Conservation (phyloP, 2,113 vertebrate species). For the Aleadryas rufinucha region DNA sequence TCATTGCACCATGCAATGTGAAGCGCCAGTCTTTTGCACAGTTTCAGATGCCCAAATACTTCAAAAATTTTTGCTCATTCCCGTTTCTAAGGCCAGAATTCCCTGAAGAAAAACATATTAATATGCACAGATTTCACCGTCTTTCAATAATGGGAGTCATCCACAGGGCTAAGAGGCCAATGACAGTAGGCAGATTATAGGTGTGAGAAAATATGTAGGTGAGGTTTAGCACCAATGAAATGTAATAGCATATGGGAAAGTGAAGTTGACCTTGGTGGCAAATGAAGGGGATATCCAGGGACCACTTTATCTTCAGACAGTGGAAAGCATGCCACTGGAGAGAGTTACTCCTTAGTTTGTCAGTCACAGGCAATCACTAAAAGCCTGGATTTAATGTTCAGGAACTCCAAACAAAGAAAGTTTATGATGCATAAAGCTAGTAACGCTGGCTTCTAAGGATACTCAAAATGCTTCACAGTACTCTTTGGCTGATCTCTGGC, state of each 20-base stretch:
- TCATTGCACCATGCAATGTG: too few relatives aligned
- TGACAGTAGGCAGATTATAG: not conserved
- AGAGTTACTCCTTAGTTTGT: not conserved
- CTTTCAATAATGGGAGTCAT: not conserved
- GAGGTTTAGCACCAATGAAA: not conserved
- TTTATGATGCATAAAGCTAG: not conserved
- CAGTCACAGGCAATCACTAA: not conserved
- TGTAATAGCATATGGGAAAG: not conserved
- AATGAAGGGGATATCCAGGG: not conserved
- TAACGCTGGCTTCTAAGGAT: not conserved
- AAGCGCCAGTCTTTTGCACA: not conserved
- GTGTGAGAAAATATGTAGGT: not conserved
- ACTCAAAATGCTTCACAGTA: not conserved
- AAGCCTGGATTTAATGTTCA: not conserved
- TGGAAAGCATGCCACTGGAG: not conserved
- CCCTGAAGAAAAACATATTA: not conserved
- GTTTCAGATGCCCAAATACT: not conserved
- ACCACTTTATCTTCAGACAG: not conserved
- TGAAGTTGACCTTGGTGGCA: not conserved
- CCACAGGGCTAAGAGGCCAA: not conserved
- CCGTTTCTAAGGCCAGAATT: not conserved
- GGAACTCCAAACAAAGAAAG: not conserved
- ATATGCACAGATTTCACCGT: not conserved
- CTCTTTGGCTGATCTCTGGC: not conserved
- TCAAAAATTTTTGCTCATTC: not conserved